Evolutionary conservation across 92 coral and sea anemone genomes (phyloP), one percentile per base, ranked within the genome.

Genomic region (Umimayanthus chanpuru): DNA sequence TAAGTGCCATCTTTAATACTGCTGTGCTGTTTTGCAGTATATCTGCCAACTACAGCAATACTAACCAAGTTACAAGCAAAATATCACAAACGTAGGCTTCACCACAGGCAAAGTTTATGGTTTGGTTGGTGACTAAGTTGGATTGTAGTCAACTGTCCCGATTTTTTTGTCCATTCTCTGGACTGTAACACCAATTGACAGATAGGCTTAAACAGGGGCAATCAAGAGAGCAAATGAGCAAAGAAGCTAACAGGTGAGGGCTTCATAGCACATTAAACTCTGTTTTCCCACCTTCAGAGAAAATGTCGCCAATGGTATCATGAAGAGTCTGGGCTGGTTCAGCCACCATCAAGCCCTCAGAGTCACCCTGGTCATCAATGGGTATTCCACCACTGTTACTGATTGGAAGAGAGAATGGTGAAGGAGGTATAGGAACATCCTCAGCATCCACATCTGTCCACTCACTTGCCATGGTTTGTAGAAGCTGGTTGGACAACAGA

Each of bases 281-380:
- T 53, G 58, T 20, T 5, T 61, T 38, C 79, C 58, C 81, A 94
- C 98, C 96, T 81, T 95, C 96, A 68, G 98, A 93, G 66, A 95
- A 78, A 92, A 95, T 93, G 44, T 93, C 94, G 32, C 98, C 98
- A 83, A 95, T 95, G 56, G 98, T 94, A 65, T 95, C 98, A 87
- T 94, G 98, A 38, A 95, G 98, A 23, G 98, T 93, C 80, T 95
- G 98, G 40, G 98, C 98, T 21, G 96, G 98, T 80, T 95, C 98
- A 32, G 98, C 98, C 56, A 95, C 98, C 98, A 95, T 93, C 82
- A 95, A 84, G 6, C 96, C 98, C 72, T 95, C 94, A 6, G 93
- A 80, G 68, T 88, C 92, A 16, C 80, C 91, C 53, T 91, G 95
- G 20, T 84, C 91, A 49, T 93, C 90, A 25, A 80, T 86, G 14